These are phyloP conservation scores for Maniola jurtina DNA, from an alignment of 1,140 invertebrate genomes.

Conservation along the genomic window DNA sequence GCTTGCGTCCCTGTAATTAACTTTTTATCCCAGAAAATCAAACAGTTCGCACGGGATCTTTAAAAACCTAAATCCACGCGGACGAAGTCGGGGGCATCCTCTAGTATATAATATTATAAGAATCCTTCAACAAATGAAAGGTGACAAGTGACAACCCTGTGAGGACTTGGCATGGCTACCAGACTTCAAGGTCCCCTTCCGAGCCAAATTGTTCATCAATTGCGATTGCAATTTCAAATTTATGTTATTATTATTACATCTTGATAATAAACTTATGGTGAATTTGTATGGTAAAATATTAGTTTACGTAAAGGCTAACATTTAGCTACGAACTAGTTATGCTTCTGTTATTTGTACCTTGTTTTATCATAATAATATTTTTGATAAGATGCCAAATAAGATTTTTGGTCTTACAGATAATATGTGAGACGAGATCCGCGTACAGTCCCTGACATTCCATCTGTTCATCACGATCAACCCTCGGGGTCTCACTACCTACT, in stretches of 20 bases:
- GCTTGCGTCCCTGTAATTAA: no score
- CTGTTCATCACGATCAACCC: no score
- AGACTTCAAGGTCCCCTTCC: conserved; percentile 19
- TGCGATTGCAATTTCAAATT: conserved; percentile 19
- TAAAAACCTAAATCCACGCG: no score
- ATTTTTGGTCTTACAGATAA: neutral
- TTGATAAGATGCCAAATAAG: neutral
- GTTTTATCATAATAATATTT: neutral
- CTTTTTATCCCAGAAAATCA: no score
- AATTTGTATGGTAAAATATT: neutral
- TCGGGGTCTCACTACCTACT: no score
- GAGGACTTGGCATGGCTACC: conserved; percentile 14
- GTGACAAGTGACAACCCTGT: neutral
- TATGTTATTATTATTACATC: conserved; percentile 18
- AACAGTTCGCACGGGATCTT: no score
- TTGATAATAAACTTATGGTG: neutral
- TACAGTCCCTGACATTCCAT: no score
- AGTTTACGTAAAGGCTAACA: neutral
- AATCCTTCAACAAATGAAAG: no score
- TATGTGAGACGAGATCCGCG: neutral
- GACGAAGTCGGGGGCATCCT: no score
- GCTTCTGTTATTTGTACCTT: neutral
- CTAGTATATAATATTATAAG: no score
- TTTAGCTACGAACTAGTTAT: neutral
- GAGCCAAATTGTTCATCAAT: conserved; percentile 27